Conservation (phyloP, 2,797 vertebrate species). For the Simalia tracyae region DNA sequence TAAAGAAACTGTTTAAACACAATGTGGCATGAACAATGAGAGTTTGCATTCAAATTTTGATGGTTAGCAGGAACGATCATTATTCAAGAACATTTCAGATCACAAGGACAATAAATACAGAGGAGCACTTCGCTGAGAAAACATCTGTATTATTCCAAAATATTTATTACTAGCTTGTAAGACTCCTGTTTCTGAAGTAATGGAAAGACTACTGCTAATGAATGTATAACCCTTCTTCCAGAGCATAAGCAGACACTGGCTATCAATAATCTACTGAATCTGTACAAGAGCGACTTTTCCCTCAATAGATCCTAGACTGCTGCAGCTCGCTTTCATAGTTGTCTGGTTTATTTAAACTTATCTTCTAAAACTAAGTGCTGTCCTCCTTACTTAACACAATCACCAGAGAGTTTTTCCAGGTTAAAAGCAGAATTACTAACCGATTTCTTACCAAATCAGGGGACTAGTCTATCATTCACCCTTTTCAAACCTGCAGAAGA, state of each 20-base stretch:
- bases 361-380: conserved; percentile 21
- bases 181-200: neutral
- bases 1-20: neutral
- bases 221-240: neutral
- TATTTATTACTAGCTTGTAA: neutral
- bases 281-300: neutral
- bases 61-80: neutral
- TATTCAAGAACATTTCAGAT: neutral
- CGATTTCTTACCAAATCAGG: neutral
- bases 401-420: neutral
- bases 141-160: conserved; percentile 8
- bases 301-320: neutral
- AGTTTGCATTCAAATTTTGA: neutral
- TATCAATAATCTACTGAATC: neutral
- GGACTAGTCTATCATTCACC: neutral
- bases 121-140: no score
- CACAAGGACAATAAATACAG: neutral
- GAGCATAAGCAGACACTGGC: neutral
- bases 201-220: neutral
- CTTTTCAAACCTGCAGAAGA: conserved; percentile 2
- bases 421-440: neutral
- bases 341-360: conserved; percentile 46
- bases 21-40: neutral
- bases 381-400: conserved; percentile 10
- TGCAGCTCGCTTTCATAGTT: conserved; percentile 19